These are phyloP conservation scores for Keiferia lycopersicella DNA, from an alignment of 2,888 invertebrate genomes.

Conservation along the genomic window DNA sequence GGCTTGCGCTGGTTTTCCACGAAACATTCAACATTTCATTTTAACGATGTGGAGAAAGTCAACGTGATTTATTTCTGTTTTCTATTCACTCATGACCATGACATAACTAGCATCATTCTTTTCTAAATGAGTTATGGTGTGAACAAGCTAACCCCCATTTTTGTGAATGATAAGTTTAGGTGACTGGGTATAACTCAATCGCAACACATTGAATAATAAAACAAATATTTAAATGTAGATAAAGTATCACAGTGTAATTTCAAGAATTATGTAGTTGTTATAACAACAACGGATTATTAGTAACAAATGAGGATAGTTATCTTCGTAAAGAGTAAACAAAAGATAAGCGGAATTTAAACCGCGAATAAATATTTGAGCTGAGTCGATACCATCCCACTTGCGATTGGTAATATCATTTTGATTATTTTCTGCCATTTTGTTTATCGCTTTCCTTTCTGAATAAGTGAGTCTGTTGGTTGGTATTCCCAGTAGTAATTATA, in stretches of 20 bases:
- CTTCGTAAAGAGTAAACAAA: constrained; percentile 12
- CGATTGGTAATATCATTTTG: not conserved
- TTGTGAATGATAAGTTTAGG: constrained; percentile 8
- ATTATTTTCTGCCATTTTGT: not conserved
- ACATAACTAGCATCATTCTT: constrained; percentile 29
- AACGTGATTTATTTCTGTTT: constrained; percentile 26
- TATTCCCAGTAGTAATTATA: constrained; percentile 9
- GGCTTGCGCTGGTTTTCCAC: constrained; percentile 31
- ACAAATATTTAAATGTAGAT: constrained; percentile 9
- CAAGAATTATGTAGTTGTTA: constrained; percentile 6
- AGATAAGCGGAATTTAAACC: not conserved
- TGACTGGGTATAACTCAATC: not conserved
- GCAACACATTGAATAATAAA: not conserved
- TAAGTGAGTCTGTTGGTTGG: not conserved
- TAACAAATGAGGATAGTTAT: constrained; percentile 7
- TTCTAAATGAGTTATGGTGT: constrained; percentile 20
- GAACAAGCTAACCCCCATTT: not conserved
- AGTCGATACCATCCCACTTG: not conserved
- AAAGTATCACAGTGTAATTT: constrained; percentile 1
- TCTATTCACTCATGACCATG: constrained; percentile 27
- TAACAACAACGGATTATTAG: constrained; percentile 21
- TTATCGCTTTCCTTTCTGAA: not conserved
- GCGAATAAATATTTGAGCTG: constrained; percentile 1
- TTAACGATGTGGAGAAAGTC: constrained; percentile 29
- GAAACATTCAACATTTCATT: constrained; percentile 32